phyloP scores from a whole-genome alignment of 2,797 vertebrate species.

The Sebastes cheni region DNA sequence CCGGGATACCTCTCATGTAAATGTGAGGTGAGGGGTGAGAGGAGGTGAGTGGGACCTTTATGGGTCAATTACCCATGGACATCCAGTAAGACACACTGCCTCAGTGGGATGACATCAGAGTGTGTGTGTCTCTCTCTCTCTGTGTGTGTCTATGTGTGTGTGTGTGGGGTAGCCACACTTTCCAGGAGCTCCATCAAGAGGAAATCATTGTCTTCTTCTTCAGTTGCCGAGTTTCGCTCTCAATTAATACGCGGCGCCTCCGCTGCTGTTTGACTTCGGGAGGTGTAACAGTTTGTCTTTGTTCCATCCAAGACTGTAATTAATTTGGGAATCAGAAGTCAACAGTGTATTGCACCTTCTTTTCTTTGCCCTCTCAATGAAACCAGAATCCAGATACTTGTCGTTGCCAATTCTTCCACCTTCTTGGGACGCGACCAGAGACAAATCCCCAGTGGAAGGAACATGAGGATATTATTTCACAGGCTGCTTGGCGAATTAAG shows the following conservation, averaged over 20 bases:
- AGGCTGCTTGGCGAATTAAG: slow-evolving; percentile 43
- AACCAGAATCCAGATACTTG: slow-evolving; percentile 21
- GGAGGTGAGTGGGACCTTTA: slow-evolving; percentile 56
- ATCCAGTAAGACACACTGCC: slow-evolving; percentile 35
- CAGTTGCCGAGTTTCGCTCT: slow-evolving; percentile 12
- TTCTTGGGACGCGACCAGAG: slow-evolving; percentile 37
- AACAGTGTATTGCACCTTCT: slow-evolving; percentile 23
- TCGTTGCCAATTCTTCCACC: slow-evolving; percentile 50
- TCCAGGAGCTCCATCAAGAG: not conserved
- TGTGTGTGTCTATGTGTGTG: not conserved
- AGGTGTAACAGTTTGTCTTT: slow-evolving; percentile 36
- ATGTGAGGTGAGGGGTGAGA: slow-evolving; percentile 50
- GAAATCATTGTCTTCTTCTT: slow-evolving; percentile 17
- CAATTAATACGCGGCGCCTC: slow-evolving; percentile 5
- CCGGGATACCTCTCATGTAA: slow-evolving; percentile 36
- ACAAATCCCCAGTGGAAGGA: slow-evolving; percentile 39
- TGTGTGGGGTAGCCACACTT: not conserved
- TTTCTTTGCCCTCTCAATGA: slow-evolving; percentile 35
- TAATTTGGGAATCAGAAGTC: slow-evolving; percentile 51
- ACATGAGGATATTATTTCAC: slow-evolving; percentile 46
- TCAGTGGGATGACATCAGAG: slow-evolving; percentile 30
- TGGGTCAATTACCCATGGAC: slow-evolving; percentile 63
- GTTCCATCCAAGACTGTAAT: slow-evolving; percentile 51
- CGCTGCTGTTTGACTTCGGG: slow-evolving; percentile 42
- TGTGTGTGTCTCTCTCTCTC: not conserved